Conservation (phyloP, 2,888 invertebrate genomes). For the Auanema sp. region DNA sequence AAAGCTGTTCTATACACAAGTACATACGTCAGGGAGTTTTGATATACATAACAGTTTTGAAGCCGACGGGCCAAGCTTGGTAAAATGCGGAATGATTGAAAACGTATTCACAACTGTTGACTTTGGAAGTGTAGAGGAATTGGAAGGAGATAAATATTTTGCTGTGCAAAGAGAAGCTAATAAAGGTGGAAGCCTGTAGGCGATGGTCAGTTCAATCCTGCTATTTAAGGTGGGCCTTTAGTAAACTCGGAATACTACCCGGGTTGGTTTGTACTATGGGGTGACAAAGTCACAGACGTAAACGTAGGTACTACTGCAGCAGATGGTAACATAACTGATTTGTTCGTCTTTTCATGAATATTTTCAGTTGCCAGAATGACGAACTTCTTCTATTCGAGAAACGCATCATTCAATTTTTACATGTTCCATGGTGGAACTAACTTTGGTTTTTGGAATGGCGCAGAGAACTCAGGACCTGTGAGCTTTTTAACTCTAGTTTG, state of each 20-base stretch:
- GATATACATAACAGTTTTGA: neutral
- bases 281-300: conserved; percentile 52
- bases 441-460: conserved; percentile 51
- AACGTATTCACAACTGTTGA: conserved; percentile 23
- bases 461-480: conserved; percentile 28
- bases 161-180: conserved; percentile 8
- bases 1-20: conserved; percentile 76
- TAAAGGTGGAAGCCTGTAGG: neutral
- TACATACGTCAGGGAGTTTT: neutral
- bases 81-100: conserved; percentile 14
- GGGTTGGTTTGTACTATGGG: conserved; percentile 90
- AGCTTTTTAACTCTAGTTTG: neutral
- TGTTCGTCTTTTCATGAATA: neutral
- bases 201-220: neutral
- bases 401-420: conserved; percentile 50
- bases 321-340: neutral
- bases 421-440: conserved; percentile 56
- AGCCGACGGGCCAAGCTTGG: neutral
- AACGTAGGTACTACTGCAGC: neutral
- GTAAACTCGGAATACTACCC: conserved; percentile 83
- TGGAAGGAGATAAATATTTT: conserved; percentile 16
- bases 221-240: conserved; percentile 72
- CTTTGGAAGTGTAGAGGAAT: conserved; percentile 18
- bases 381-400: conserved; percentile 24
- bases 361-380: conserved; percentile 19